Percentiles rank a stretch among this genome's conserved stretches.
Conservation (phyloP, 53 echinoderm and acorn worm genomes). For the Temnopleurus reevesii region DNA sequence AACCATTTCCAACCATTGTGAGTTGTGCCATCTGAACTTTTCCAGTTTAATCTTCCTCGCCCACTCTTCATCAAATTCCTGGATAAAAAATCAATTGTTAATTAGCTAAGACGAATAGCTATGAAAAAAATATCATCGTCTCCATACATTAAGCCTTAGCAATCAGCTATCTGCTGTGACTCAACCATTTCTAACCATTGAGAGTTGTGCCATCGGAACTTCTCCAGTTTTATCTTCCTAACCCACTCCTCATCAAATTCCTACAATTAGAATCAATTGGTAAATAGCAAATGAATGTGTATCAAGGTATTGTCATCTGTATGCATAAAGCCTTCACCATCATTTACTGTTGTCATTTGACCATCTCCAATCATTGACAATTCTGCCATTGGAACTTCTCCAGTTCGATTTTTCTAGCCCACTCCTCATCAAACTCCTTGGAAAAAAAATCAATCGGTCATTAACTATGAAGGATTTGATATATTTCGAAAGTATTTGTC, state of each 20-base stretch:
- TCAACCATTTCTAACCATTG: slow-evolving; percentile 99
- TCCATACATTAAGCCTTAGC: slow-evolving; percentile 91
- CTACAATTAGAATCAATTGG: too few relatives aligned
- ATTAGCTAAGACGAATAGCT: too few relatives aligned
- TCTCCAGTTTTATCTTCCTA: slow-evolving; percentile 95
- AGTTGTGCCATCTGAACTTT: slow-evolving; percentile 99
- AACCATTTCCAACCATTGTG: slow-evolving; percentile 99
- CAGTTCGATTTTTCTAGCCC: slow-evolving; percentile 95
- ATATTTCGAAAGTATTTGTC: too few relatives aligned
- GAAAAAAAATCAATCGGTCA: too few relatives aligned
- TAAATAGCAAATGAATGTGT: too few relatives aligned
- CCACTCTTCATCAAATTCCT: slow-evolving; percentile 99
- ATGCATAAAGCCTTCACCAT: slow-evolving; percentile 90
- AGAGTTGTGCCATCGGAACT: slow-evolving; percentile 99
- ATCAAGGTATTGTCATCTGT: too few relatives aligned
- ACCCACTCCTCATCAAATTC: slow-evolving; percentile 99
- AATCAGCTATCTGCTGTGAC: slow-evolving; percentile 93
- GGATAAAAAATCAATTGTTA: too few relatives aligned
- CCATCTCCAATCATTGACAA: slow-evolving; percentile 99
- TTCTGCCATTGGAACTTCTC: slow-evolving; percentile 99
- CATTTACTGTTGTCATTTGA: slow-evolving; percentile 95
- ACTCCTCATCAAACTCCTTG: slow-evolving; percentile 99
- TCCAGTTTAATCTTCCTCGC: slow-evolving; percentile 96
- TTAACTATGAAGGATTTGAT: too few relatives aligned
- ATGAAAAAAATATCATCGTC: too few relatives aligned